Conservation (phyloP, 2,888 invertebrate genomes). For the Calameuta filiformis region DNA sequence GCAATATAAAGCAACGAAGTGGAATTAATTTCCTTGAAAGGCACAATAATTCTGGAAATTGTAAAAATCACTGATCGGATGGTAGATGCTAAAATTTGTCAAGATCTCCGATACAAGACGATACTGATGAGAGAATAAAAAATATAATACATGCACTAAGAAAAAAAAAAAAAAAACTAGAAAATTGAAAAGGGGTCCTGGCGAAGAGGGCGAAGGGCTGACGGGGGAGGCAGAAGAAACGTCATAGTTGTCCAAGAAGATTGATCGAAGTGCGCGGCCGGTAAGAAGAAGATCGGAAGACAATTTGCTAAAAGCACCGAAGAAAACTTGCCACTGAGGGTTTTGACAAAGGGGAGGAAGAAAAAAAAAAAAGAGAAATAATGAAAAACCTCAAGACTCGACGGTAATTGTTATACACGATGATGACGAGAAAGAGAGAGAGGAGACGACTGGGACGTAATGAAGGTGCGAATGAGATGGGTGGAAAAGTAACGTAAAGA, state of each 20-base stretch:
- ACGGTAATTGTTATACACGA: neutral
- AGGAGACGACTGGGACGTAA: neutral
- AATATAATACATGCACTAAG: neutral
- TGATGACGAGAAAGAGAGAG: neutral
- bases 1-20: conserved; percentile 34
- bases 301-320: conserved; percentile 37
- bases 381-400: conserved; percentile 10
- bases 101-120: neutral
- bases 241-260: conserved; percentile 18
- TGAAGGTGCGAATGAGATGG: neutral
- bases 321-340: conserved; percentile 2
- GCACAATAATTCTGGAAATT: conserved; percentile 16
- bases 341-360: conserved; percentile 15
- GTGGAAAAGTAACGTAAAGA: neutral
- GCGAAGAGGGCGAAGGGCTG: conserved; percentile 13
- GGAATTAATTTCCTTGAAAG: conserved; percentile 30
- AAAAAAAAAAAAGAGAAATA: neutral
- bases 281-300: conserved; percentile 26
- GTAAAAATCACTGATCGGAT: neutral
- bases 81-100: neutral
- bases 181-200: conserved; percentile 4
- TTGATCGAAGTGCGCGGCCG: neutral
- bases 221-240: neutral
- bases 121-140: conserved; percentile 11
- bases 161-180: neutral